Base-by-base conservation (phyloP, 2,888 invertebrate genomes). In the Ypsolopha sequella region DNA sequence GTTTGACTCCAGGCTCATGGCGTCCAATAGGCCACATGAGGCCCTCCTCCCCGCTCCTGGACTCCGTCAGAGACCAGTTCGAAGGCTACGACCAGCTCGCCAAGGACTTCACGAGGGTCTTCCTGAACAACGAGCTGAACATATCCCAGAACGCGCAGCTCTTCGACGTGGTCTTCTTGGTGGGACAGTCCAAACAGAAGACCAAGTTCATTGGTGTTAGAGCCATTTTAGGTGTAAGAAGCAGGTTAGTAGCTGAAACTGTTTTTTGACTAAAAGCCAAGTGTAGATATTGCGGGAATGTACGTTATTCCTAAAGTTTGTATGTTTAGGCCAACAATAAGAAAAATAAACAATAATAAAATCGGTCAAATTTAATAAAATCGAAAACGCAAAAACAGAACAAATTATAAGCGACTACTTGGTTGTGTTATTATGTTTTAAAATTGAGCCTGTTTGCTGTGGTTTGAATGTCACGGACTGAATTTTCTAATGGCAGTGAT, bases 81-180 rank as follows among this genome's bases (percentile, higher is more conserved):
- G 97, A 97, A 79, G 95, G 96, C 78, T 96, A 96, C 80, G 97
- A 97, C 75, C 95, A 96, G 73, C 87, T 97, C 52, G 96, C 96
- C 38, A 96, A 95, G 78, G 97, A 97, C 80, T 97, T 97, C 74
- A 95, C 95, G 7, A 88, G 92, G 94, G 94, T 94, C 63, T 97
- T 97, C 82, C 89, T 96, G 52, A 96, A 96, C 76, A 91, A 89
- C 62, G 93, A 95, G 64, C 90, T 93, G 55, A 95, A 95, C 63
- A 88, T 91, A 55, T 88, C 93, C 36, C 85, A 91, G 55, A 95
- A 96, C 70, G 92, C 94, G 35, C 93, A 92, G 68, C 87, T 97
- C 24, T 97, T 96, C 76, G 97, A 97, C 72, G 95, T 97, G 6
- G 93, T 94, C 36, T 97, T 97, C 77, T 84, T 96, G 54, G 97